A percentile compares a stretch with the other conserved stretches of the same genome.
These are phyloP conservation scores for Stenichneumon culpator DNA, from an alignment of 2,888 invertebrate genomes.

Conservation along the genomic window DNA sequence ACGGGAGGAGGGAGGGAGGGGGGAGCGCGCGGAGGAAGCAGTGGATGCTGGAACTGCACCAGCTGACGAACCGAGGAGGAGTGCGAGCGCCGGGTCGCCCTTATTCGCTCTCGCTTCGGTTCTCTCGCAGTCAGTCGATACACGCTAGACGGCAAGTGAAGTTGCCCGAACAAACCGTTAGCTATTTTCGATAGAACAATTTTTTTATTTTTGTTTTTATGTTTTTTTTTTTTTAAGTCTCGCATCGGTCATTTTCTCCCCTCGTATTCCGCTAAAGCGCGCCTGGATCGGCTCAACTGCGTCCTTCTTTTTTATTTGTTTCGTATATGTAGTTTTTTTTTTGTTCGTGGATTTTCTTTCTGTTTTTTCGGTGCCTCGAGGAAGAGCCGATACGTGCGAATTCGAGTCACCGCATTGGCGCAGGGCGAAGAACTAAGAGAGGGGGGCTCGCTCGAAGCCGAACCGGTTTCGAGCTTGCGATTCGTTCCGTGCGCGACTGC, in stretches of 20 bases:
- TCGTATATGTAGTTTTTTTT: background rate
- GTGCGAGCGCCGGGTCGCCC: constrained; percentile 66
- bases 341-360: background rate
- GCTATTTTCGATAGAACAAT: constrained; percentile 21
- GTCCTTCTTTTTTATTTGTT: background rate
- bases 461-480: constrained; percentile 9
- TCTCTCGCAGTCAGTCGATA: constrained; percentile 72
- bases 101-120: constrained; percentile 67
- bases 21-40: constrained; percentile 26
- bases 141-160: constrained; percentile 69
- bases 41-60: constrained; percentile 63
- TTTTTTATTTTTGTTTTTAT: constrained; percentile 13
- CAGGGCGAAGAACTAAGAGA: background rate
- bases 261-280: background rate
- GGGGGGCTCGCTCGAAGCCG: background rate
- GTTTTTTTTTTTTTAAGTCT: background rate
- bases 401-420: background rate
- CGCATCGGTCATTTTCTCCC: background rate
- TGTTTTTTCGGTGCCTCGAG: constrained; percentile 1
- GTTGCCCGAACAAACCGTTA: constrained; percentile 25
- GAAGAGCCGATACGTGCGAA: background rate
- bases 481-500: background rate
- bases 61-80: constrained; percentile 54
- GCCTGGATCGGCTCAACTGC: background rate
- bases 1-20: constrained; percentile 31